Conservation (phyloP, 2,113 vertebrate genomes). For the Procavia capensis region DNA sequence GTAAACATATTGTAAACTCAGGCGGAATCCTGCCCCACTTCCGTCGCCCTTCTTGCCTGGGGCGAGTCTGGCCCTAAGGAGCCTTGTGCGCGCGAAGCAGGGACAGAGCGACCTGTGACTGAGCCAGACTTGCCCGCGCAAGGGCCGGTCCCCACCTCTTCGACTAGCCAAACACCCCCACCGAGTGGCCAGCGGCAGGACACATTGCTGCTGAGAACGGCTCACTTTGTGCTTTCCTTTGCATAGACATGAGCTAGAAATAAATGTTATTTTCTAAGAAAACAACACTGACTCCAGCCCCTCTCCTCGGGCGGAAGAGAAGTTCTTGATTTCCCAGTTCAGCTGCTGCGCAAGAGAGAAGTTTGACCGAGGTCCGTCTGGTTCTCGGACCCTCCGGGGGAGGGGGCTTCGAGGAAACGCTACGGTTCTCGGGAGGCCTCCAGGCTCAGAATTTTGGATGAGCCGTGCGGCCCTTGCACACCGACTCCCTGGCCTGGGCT, state of each 20-base stretch:
- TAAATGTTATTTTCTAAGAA: constrained; percentile 98
- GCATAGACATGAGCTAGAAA: constrained; percentile 92
- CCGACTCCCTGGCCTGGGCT: not conserved
- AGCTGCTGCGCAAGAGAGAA: not conserved
- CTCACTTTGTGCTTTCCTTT: constrained; percentile 93
- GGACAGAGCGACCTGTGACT: constrained; percentile 24
- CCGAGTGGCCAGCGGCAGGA: constrained; percentile 54
- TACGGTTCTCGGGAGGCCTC: not conserved
- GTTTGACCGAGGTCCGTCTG: not conserved
- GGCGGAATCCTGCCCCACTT: constrained; percentile 74
- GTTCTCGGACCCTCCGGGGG: not conserved
- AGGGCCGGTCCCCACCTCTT: not conserved
- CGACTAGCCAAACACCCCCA: constrained; percentile 25
- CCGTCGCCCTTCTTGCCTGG: constrained; percentile 41
- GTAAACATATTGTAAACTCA: constrained; percentile 86
- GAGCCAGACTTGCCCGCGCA: constrained; percentile 26
- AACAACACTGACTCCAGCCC: constrained; percentile 48
- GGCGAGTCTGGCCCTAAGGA: not conserved
- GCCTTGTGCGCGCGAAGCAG: constrained; percentile 29
- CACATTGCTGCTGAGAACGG: constrained; percentile 84
- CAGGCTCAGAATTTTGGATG: not conserved
- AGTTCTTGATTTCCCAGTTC: not conserved
- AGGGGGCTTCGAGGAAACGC: not conserved
- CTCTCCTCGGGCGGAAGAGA: not conserved
- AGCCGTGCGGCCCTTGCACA: not conserved